Base-by-base conservation (phyloP, 2,888 invertebrate species). In the Seira ritae region DNA sequence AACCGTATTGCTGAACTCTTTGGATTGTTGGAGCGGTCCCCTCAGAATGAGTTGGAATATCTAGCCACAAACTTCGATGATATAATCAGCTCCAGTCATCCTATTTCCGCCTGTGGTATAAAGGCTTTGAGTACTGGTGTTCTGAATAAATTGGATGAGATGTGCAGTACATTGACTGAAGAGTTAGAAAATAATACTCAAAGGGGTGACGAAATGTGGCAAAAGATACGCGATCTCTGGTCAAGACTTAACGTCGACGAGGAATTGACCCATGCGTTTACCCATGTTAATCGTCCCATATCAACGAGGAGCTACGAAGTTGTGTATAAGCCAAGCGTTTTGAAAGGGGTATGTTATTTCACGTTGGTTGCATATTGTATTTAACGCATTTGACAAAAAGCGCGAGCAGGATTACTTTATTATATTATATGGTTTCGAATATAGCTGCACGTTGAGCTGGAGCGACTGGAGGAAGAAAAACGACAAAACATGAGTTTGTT, bases 401-500 rank as follows among this genome's bases (percentile, higher is more conserved):
- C 8, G 20, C 2, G 17, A 17, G 17, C 15, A 66, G 19, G 19
- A 75, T 65, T 20, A 31, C 8, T 22, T 42, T 73, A 20, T 20
- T 42, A 60, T 74, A 15, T 46, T 67, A 12, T 15, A 70, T 65
- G 20, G 24, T 23, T 73, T 66, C 42, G 83, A 24, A 87, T 89
- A 17, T 88, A 92, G 92, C 91, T 95, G 19, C 92, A 93, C 80
- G 91, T 92, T 17, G 97, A 97, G 91, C 92, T 96, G 24, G 92
- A 93, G 70, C 92, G 95, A 2, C 96, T 95, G 89, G 95, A 96
- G 89, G 92, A 92, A 23, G 92, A 95, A 77, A 95, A 96, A 88
- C 92, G 93, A 60, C 94, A 95, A 89, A 96, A 97, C 90, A 94
- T 97, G 78, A 90, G 91, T 31, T 91, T 91, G 66, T 92, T 92